phyloP scores from a whole-genome alignment of 1,140 invertebrate species.

The Hesperophylax magnus region DNA sequence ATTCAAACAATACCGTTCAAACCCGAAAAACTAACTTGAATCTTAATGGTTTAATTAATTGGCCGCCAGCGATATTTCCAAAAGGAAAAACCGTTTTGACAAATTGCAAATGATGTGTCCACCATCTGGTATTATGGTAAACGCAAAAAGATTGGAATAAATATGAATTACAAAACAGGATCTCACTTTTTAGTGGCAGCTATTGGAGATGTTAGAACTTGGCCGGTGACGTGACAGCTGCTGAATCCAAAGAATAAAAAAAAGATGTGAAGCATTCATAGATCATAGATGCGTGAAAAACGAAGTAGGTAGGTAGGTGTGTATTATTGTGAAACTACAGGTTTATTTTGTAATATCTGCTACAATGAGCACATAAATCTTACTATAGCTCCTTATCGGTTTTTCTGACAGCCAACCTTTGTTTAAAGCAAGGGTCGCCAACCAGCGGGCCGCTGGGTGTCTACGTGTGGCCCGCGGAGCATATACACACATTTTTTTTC shows the following conservation, averaged over 20 bases:
- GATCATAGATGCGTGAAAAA: too few species aligned
- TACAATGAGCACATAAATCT: too few species aligned
- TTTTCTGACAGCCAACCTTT: too few species aligned
- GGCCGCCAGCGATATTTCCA: not conserved
- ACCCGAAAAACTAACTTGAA: not conserved
- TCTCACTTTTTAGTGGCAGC: conserved; percentile 17
- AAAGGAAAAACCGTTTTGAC: not conserved
- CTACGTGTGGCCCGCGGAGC: too few species aligned
- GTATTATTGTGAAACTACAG: too few species aligned
- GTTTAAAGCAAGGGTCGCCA: too few species aligned
- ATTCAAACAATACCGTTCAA: conserved; percentile 14
- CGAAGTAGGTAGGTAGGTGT: too few species aligned
- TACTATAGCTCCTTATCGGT: too few species aligned
- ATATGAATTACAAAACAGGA: conserved; percentile 17
- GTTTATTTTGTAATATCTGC: too few species aligned
- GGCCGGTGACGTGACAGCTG: conserved; percentile 34
- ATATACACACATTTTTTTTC: too few species aligned
- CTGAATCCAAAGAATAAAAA: conserved; percentile 5
- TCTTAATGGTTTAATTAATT: not conserved
- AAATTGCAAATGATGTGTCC: not conserved
- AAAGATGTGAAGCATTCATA: conserved; percentile 10
- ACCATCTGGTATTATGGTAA: not conserved
- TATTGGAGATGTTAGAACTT: conserved; percentile 12
- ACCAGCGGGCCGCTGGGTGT: too few species aligned
- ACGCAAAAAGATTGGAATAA: not conserved